These are phyloP conservation scores for Okamejei kenojei DNA, from an alignment of 2,797 vertebrate genomes.

Conservation along the genomic window DNA sequence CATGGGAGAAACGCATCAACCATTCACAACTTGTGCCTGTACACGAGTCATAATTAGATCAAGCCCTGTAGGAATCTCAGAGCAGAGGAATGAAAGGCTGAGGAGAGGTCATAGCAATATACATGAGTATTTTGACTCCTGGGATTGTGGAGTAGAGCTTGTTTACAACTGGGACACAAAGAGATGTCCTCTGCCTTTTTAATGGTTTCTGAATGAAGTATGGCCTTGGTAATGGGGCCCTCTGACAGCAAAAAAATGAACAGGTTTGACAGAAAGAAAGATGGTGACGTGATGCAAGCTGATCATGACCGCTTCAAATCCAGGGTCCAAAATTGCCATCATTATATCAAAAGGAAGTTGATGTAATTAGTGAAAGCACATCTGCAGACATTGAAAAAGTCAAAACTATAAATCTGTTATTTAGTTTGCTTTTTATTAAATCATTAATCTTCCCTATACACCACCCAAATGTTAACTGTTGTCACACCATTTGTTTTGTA, in stretches of 20 bases:
- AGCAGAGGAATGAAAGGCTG: background rate
- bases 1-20: background rate
- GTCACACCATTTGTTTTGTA: background rate
- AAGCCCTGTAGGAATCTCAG: background rate
- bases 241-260: background rate
- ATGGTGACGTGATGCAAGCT: background rate
- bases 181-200: background rate
- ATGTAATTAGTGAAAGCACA: background rate
- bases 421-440: conserved; percentile 11
- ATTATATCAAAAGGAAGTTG: background rate
- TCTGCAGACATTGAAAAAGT: background rate
- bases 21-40: background rate
- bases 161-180: background rate
- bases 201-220: background rate
- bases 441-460: background rate
- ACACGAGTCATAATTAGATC: background rate
- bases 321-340: background rate
- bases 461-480: background rate
- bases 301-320: background rate
- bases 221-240: background rate
- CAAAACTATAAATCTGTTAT: background rate
- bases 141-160: background rate
- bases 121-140: background rate
- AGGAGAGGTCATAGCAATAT: background rate
- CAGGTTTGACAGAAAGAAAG: background rate